Evolutionary conservation across 2,113 vertebrate species (phyloP), one percentile per base, ranked within the genome.

Genomic region (Limnothrissa miodon): DNA sequence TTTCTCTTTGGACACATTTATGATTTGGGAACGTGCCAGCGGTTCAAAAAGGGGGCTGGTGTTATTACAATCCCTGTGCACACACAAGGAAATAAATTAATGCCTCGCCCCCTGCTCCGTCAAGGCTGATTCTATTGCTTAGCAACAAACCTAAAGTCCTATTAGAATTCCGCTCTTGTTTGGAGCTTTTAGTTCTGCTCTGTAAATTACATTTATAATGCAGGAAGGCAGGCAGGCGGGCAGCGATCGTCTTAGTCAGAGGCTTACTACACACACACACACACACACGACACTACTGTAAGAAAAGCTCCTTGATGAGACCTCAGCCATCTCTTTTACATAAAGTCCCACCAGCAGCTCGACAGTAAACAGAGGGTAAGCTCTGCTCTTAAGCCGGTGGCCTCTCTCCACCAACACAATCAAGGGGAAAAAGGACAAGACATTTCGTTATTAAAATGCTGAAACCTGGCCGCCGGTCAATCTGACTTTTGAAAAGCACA

Each of bases 81-180:
- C 88, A 90, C 88, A 91, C 88, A 86, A 83, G 36, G 80, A 90
- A 83, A 87, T 80, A 88, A 91, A 90, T 87, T 78, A 90, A 90
- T 87, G 86, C 80, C 82, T 1, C 21, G 39, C 44, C 78, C 62
- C 80, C 84, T 86, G 83, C 78, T 86, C 86, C 87, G 84, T 93
- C 89, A 90, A 93, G 93, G 91, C 92, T 92, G 92, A 93, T 85
- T 82, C 89, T 90, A 95, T 95, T 84, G 89, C 95, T 94, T 93
- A 96, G 95, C 94, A 96, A 96, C 94, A 17, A 91, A 90, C 83
- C 91, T 87, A 80, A 89, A 92, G 91, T 93, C 93, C 93, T 93
- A 94, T 95, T 95, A 95, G 95, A 94, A 96, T 96, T 93, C 94
- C 93, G 89, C 87, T 93, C 94, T 95, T 96, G 94, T 96, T 96